phyloP scores from a whole-genome alignment of 2,797 vertebrate species.

The Lagodon rhomboides region DNA sequence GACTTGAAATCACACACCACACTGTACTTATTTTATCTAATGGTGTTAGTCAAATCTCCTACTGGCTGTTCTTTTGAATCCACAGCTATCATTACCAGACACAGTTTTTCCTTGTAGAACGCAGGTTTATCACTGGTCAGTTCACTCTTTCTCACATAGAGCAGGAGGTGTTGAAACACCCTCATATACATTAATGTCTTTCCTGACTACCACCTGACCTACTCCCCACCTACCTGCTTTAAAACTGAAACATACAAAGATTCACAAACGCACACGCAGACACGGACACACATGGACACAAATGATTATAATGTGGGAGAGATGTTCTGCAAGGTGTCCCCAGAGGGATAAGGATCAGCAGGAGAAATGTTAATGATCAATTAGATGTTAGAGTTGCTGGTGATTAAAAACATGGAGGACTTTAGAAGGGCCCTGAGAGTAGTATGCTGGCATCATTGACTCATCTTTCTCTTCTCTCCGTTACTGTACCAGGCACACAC shows the following conservation, averaged over 20 bases:
- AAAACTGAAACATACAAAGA: constrained; percentile 32
- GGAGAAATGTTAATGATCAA: constrained; percentile 89
- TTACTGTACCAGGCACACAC: constrained; percentile 59
- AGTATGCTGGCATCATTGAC: constrained; percentile 70
- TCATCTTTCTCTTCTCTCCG: constrained; percentile 65
- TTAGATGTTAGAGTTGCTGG: constrained; percentile 85
- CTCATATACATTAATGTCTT: constrained; percentile 42
- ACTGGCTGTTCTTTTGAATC: not conserved
- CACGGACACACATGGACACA: constrained; percentile 25
- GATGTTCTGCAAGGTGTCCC: constrained; percentile 75
- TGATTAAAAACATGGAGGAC: constrained; percentile 86
- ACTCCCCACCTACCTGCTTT: constrained; percentile 17
- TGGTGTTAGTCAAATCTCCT: not conserved
- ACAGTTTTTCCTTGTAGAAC: not conserved
- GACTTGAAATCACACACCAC: not conserved
- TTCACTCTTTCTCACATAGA: not conserved
- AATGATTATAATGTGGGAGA: constrained; percentile 60
- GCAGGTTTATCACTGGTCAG: constrained; percentile 8
- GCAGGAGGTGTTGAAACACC: constrained; percentile 35
- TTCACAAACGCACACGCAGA: constrained; percentile 24
- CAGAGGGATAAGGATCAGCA: constrained; percentile 79
- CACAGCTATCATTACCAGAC: not conserved
- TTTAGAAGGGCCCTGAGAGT: constrained; percentile 79
- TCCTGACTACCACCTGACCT: constrained; percentile 31
- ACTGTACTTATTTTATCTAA: not conserved